Conservation (phyloP, 64 coral and sea anemone genomes). For the Actinia equina region DNA sequence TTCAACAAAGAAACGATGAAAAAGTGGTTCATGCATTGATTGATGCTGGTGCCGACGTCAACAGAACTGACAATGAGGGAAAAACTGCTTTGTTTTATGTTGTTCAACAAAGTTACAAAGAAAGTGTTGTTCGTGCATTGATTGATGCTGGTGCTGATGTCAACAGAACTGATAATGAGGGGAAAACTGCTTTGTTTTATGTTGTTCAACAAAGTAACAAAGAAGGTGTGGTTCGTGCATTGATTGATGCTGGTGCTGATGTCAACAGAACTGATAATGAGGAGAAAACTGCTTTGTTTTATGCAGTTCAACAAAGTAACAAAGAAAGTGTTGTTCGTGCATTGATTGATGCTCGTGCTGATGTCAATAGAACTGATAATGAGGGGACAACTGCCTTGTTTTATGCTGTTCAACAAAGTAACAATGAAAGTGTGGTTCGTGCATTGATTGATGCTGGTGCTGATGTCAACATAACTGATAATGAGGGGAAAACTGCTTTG, state of each 20-base stretch:
- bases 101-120: too few species aligned
- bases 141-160: too few species aligned
- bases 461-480: not conserved
- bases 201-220: conserved; percentile 5
- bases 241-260: not conserved
- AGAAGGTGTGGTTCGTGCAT: not conserved
- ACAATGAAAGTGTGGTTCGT: not conserved
- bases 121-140: too few species aligned
- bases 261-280: not conserved
- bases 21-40: too few species aligned
- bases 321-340: not conserved
- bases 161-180: not conserved
- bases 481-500: not conserved
- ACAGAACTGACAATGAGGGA: too few species aligned
- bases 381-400: not conserved
- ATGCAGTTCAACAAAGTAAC: not conserved
- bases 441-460: not conserved
- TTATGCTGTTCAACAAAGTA: not conserved
- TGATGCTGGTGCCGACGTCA: too few species aligned
- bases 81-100: too few species aligned
- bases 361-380: not conserved
- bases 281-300: not conserved
- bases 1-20: too few species aligned
- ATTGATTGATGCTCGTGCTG: not conserved
- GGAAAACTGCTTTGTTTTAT: too few species aligned